phyloP scores from a whole-genome alignment of 2,797 vertebrate genomes.

The Gobio occitaniae region DNA sequence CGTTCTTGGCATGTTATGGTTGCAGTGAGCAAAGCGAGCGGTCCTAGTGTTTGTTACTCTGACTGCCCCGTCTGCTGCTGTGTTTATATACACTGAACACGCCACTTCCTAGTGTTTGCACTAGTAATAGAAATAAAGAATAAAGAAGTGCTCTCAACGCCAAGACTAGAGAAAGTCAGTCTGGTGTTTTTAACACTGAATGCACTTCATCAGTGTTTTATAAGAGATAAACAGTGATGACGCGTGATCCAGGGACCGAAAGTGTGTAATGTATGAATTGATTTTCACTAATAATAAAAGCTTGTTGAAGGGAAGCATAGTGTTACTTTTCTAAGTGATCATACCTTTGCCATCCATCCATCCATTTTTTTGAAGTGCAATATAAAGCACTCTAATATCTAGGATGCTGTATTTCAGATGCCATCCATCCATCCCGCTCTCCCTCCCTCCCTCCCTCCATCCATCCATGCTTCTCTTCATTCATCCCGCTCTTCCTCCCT shows the following conservation, averaged over 20 bases:
- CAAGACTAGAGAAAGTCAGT: not conserved
- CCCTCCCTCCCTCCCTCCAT: too few relatives aligned
- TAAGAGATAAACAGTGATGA: not conserved
- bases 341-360: not conserved
- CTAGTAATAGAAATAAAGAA: not conserved
- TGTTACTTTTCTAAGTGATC: not conserved
- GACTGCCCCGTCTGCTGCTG: constrained; percentile 56
- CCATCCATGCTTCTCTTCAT: too few relatives aligned
- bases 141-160: not conserved
- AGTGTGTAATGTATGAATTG: not conserved
- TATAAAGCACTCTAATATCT: too few relatives aligned
- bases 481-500: too few relatives aligned
- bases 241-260: not conserved
- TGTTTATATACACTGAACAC: not conserved
- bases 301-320: not conserved
- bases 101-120: not conserved
- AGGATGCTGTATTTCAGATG: too few relatives aligned
- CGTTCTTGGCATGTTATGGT: constrained; percentile 20
- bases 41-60: constrained; percentile 44
- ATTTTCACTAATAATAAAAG: not conserved
- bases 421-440: too few relatives aligned
- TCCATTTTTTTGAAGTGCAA: too few relatives aligned
- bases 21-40: constrained; percentile 29
- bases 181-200: not conserved
- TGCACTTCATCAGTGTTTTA: not conserved